Conservation (phyloP, 2,888 invertebrate species). For the Agrenia bidenticulata region DNA sequence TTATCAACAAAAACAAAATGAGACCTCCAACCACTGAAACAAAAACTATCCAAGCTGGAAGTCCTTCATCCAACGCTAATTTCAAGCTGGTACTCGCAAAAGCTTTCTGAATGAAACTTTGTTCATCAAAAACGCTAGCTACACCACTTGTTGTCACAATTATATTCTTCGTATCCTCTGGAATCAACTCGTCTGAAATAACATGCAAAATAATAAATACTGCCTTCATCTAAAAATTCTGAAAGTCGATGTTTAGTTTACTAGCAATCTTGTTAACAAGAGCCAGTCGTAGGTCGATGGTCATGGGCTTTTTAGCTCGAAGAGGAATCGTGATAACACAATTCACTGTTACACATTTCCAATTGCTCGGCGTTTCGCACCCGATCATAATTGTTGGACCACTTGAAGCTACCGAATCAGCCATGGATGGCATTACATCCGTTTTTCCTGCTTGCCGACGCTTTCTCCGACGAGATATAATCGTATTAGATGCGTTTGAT, state of each 20-base stretch:
- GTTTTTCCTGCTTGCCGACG: not conserved
- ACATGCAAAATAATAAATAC: not conserved
- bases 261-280: not conserved
- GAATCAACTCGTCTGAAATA: not conserved
- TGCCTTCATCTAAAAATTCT: not conserved
- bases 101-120: not conserved
- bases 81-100: no score
- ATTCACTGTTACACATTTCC: constrained; percentile 10
- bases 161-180: no score
- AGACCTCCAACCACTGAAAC: constrained; percentile 26
- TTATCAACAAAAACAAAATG: constrained; percentile 25
- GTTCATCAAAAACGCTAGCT: constrained; percentile 1
- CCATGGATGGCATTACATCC: not conserved
- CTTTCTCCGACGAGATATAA: not conserved
- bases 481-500: no score
- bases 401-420: no score
- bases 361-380: not conserved
- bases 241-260: not conserved
- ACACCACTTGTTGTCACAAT: constrained; percentile 3
- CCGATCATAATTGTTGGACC: not conserved
- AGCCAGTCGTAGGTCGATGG: not conserved
- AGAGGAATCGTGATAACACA: not conserved
- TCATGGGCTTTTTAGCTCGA: not conserved
- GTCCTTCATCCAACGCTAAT: not conserved
- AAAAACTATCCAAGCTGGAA: constrained; percentile 20